A percentile compares a stretch with the other conserved stretches of the same genome.
Evolutionary conservation across 2,888 invertebrate species (phyloP).

Genomic region (Augochlorella aurata): DNA sequence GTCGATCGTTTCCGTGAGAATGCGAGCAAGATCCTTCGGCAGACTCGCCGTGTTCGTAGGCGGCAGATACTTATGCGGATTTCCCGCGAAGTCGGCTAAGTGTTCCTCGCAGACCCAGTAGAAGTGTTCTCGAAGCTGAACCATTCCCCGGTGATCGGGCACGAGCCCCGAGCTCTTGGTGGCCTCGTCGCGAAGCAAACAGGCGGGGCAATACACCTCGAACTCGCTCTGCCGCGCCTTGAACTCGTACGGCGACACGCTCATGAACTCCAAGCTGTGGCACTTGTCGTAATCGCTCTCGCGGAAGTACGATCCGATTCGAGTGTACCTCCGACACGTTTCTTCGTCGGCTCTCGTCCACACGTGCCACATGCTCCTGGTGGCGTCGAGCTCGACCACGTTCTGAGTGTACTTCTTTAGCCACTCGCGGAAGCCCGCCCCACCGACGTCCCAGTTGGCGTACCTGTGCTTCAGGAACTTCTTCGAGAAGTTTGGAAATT

Average conservation of each 20-base stretch:
- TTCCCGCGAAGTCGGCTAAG: constrained; percentile 81
- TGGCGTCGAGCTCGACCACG: constrained; percentile 82
- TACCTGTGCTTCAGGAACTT: constrained; percentile 82
- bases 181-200: constrained; percentile 80
- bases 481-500: constrained; percentile 80
- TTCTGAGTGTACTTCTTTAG: constrained; percentile 84
- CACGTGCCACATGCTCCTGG: constrained; percentile 84
- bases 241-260: constrained; percentile 84
- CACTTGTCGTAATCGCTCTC: constrained; percentile 82
- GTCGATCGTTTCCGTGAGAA: constrained; percentile 72
- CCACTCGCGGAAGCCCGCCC: constrained; percentile 82
- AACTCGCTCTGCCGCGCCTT: constrained; percentile 82
- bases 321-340: constrained; percentile 80
- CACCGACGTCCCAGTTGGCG: constrained; percentile 80
- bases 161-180: constrained; percentile 82
- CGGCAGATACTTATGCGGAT: constrained; percentile 82
- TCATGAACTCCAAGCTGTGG: constrained; percentile 83
- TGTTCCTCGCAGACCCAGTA: constrained; percentile 86
- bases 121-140: constrained; percentile 83
- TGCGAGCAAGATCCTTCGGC: constrained; percentile 83
- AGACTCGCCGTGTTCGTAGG: constrained; percentile 76
- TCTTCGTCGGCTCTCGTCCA: constrained; percentile 81
- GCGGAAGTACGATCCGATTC: constrained; percentile 83
- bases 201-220: constrained; percentile 85
- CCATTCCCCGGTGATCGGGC: constrained; percentile 83